These are phyloP conservation scores for Alectura lathami DNA, from an alignment of 2,113 vertebrate species.

Conservation along the genomic window DNA sequence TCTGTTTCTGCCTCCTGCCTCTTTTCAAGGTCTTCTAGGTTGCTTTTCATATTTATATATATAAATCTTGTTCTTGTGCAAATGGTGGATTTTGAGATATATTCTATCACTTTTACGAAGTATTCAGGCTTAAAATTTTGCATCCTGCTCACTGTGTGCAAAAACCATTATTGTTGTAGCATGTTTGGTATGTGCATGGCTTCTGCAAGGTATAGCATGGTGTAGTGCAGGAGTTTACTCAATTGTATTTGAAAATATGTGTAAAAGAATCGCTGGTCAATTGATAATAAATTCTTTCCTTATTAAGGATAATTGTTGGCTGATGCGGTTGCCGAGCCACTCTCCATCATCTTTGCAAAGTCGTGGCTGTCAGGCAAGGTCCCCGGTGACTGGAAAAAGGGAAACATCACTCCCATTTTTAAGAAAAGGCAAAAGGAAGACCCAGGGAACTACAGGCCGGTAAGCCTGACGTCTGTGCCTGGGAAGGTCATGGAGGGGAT, in stretches of 20 bases:
- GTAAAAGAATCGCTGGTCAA: not conserved
- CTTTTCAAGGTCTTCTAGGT: not conserved
- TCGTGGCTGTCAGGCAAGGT: too few relatives aligned
- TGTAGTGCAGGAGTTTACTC: not conserved
- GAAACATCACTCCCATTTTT: too few relatives aligned
- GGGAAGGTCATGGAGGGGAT: too few relatives aligned
- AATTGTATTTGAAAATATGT: not conserved
- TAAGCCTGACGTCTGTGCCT: too few relatives aligned
- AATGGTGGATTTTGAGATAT: not conserved
- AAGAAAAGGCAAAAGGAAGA: too few relatives aligned
- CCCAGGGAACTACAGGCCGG: too few relatives aligned
- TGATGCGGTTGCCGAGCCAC: too few relatives aligned
- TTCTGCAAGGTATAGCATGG: not conserved
- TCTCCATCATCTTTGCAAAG: too few relatives aligned
- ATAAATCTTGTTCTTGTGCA: not conserved
- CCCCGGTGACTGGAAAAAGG: too few relatives aligned
- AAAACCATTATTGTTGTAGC: not conserved
- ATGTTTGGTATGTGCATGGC: not conserved
- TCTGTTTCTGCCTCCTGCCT: not conserved
- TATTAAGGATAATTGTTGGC: too few relatives aligned
- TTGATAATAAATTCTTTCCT: not conserved
- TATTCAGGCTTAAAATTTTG: not conserved
- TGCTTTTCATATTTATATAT: constrained; percentile 16
- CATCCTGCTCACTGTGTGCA: not conserved
- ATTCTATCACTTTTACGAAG: not conserved